Conservation (phyloP, 2,113 vertebrate species). For the Sitta europaea region DNA sequence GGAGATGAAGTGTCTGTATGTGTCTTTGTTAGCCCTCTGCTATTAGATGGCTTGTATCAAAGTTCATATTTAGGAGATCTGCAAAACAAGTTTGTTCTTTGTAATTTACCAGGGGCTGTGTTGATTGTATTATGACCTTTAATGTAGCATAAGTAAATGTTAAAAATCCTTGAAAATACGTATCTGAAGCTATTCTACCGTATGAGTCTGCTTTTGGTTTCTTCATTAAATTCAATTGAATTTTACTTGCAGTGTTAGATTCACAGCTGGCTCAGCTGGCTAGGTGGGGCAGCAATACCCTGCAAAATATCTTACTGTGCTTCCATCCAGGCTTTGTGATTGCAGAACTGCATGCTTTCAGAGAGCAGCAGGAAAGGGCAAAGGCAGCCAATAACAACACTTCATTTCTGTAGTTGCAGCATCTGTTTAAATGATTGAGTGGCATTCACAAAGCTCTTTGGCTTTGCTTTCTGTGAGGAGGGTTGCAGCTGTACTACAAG, state of each 20-base stretch:
- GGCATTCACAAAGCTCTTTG: background rate
- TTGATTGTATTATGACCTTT: background rate
- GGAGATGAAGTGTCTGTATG: background rate
- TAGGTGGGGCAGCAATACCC: background rate
- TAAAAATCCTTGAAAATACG: background rate
- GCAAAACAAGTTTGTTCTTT: background rate
- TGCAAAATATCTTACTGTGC: background rate
- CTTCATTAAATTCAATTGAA: background rate
- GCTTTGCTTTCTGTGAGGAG: background rate
- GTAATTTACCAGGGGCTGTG: background rate
- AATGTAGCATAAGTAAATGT: background rate
- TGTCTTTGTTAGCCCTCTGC: slow-evolving; percentile 3
- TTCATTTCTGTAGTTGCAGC: background rate
- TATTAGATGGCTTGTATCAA: slow-evolving; percentile 1
- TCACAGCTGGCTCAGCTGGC: background rate
- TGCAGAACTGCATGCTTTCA: background rate
- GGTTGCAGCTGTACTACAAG: background rate
- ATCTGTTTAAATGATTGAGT: slow-evolving; percentile 10
- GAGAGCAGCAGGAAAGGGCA: background rate
- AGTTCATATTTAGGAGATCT: background rate
- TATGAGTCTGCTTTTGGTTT: background rate
- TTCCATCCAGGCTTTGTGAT: background rate
- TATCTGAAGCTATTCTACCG: background rate
- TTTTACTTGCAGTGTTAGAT: background rate
- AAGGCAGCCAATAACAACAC: background rate